phyloP scores from a whole-genome alignment of 2,888 invertebrate genomes.

The Seladonia tumulorum region DNA sequence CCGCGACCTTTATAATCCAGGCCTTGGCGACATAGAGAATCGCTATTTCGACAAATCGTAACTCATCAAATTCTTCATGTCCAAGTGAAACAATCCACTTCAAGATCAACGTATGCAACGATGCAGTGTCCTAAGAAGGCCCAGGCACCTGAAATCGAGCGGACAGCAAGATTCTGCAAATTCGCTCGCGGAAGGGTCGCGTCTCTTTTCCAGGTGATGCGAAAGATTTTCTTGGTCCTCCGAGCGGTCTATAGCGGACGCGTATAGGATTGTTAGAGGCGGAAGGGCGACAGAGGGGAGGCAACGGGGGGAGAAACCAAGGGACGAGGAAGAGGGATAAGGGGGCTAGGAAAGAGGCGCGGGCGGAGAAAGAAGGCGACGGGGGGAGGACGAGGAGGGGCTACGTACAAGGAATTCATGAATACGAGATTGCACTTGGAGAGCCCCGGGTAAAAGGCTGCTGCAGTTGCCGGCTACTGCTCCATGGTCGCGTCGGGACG shows the following conservation, averaged over 20 bases:
- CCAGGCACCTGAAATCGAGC: neutral
- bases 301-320: constrained; percentile 15
- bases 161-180: neutral
- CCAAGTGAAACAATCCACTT: neutral
- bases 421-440: constrained; percentile 77
- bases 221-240: constrained; percentile 43
- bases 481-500: constrained; percentile 52
- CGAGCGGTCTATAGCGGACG: constrained; percentile 24
- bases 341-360: constrained; percentile 30
- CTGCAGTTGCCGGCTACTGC: constrained; percentile 66
- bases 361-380: constrained; percentile 45
- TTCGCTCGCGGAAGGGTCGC: constrained; percentile 1
- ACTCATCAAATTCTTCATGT: neutral
- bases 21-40: too few species aligned
- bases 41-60: too few species aligned
- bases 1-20: too few species aligned
- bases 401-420: constrained; percentile 77
- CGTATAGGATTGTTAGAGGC: constrained; percentile 51
- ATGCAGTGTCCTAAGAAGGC: neutral
- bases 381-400: constrained; percentile 36
- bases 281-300: constrained; percentile 34
- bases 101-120: neutral
- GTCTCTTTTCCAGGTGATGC: neutral
- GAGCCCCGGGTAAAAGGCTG: constrained; percentile 71
- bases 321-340: neutral